Evolutionary conservation across 2,888 invertebrate species (phyloP), one percentile per base, ranked within the genome.

Genomic region (Pseudococcus jackbeardsleyi): DNA sequence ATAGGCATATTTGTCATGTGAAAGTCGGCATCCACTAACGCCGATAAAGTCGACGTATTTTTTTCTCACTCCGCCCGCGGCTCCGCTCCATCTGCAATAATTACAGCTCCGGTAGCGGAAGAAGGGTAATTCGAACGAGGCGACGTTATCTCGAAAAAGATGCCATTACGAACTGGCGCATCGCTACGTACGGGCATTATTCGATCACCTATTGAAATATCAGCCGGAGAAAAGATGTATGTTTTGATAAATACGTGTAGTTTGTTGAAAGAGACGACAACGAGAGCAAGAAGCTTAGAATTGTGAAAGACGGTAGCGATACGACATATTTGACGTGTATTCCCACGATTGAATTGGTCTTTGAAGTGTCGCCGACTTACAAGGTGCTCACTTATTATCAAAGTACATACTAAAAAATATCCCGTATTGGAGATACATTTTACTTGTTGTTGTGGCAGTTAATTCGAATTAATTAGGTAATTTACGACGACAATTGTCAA

Each of bases 251-350:
- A 33, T 33, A 33, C 26, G 46, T 46, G 46, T 46, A 46, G 8
- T 50, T 50, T 50, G 50, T 15, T 50, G 17, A 50, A 50, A 50
- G 15, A 50, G 50, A 50, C 50, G 50, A 50, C 50, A 50, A 15
- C 50, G 50, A 50, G 50, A 50, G 59, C 9, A 59, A 50, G 17
- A 15, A 64, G 64, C 64, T 9, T 22, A 19, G 64, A 22, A 22
- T 33, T 33, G 26, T 22, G 22, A 22, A 64, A 19, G 22, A 64
- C 59, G 17, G 64, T 72, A 72, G 68, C 26, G 26, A 72, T 50
- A 64, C 68, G 68, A 72, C 68, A 72, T 72, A 72, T 72, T 72
- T 72, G 68, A 72, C 68, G 68, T 72, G 68, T 72, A 33, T 72
- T 72, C 68, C 68, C 68, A 72, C 68, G 68, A 26, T 26, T 72